Conservation (phyloP, 2,797 vertebrate species). For the Meda fulgida region DNA sequence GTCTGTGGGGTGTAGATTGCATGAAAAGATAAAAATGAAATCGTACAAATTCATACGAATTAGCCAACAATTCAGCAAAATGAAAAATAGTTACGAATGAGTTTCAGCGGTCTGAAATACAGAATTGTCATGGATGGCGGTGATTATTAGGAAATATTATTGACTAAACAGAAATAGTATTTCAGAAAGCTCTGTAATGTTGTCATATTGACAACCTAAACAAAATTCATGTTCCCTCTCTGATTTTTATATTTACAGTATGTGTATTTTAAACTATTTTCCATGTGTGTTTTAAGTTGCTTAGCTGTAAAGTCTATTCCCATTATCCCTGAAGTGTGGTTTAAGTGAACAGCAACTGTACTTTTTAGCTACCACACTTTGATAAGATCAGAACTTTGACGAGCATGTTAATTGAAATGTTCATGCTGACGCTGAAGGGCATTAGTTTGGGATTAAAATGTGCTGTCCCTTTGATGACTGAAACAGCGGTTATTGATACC, state of each 20-base stretch:
- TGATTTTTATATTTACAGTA: not conserved
- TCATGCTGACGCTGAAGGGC: constrained; percentile 58
- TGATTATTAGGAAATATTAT: not conserved
- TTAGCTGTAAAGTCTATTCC: not conserved
- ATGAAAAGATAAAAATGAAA: not conserved
- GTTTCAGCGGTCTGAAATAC: not conserved
- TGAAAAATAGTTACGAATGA: not conserved
- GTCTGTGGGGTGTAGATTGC: not conserved
- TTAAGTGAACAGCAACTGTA: constrained; percentile 43
- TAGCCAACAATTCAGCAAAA: not conserved
- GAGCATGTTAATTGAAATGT: constrained; percentile 65
- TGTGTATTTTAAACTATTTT: not conserved
- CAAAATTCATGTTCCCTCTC: not conserved
- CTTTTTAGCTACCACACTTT: constrained; percentile 30
- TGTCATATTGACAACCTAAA: not conserved
- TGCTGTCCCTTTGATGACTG: constrained; percentile 61
- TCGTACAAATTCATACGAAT: not conserved
- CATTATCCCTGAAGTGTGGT: constrained; percentile 38
- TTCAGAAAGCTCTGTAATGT: not conserved
- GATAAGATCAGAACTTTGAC: constrained; percentile 60
- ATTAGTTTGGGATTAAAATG: constrained; percentile 60
- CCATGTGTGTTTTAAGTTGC: constrained; percentile 9
- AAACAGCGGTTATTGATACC: constrained; percentile 58
- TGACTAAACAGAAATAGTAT: too few species aligned
- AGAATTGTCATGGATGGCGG: not conserved